Percentiles rank a stretch among this genome's conserved stretches.
phyloP scores from a whole-genome alignment of 2,113 vertebrate genomes.

The Danionella cerebrum region DNA sequence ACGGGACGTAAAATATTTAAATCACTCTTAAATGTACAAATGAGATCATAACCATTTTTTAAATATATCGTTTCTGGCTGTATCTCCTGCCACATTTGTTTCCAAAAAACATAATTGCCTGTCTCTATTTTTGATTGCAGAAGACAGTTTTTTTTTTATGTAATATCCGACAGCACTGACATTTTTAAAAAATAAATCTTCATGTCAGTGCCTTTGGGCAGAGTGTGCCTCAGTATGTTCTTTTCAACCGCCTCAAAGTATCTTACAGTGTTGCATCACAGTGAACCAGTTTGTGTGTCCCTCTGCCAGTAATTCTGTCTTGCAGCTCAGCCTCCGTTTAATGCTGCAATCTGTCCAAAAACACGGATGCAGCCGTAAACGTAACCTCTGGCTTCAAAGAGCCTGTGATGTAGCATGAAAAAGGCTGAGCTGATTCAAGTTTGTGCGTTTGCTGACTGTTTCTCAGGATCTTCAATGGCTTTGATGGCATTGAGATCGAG shows the following conservation, averaged over 20 bases:
- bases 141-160: no score
- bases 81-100: no score
- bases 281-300: not conserved
- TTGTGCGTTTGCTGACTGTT: constrained; percentile 9
- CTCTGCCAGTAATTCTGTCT: constrained; percentile 14
- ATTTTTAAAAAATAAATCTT: no score
- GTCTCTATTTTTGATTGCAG: no score
- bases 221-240: constrained; percentile 8
- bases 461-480: constrained; percentile 75
- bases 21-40: no score
- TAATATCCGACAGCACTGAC: no score
- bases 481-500: constrained; percentile 83
- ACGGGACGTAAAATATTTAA: no score
- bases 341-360: constrained; percentile 16
- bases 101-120: no score
- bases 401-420: constrained; percentile 23
- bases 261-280: not conserved
- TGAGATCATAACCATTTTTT: no score
- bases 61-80: no score
- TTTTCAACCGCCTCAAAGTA: constrained; percentile 11
- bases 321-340: not conserved
- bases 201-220: constrained; percentile 10
- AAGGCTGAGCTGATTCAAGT: constrained; percentile 4
- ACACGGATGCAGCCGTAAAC: constrained; percentile 12
- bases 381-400: constrained; percentile 25